Evolutionary conservation across 2,888 invertebrate genomes (phyloP).

Genomic region (Ectropis crepuscularia): DNA sequence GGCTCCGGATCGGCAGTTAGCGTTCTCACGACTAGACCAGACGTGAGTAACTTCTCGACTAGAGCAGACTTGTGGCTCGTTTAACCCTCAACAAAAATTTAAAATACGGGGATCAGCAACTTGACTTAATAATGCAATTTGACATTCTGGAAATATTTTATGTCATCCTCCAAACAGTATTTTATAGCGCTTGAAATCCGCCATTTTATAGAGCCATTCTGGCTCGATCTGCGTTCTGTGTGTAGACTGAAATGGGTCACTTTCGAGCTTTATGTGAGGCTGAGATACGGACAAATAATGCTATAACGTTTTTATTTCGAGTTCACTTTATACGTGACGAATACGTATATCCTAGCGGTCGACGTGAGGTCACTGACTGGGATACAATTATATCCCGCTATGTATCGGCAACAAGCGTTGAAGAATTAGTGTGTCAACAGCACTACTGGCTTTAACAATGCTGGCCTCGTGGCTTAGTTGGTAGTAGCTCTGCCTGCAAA

Average conservation of each 20-base stretch:
- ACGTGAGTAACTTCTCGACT: too few species aligned
- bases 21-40: too few species aligned
- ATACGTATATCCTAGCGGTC: conserved; percentile 13
- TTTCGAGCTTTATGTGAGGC: conserved; percentile 51
- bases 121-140: too few species aligned
- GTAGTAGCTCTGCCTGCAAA: too few species aligned
- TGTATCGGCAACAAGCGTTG: too few species aligned
- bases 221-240: conserved; percentile 12
- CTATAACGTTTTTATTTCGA: conserved; percentile 49
- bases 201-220: conserved; percentile 26
- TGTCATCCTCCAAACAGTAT: neutral
- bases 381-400: neutral
- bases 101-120: too few species aligned
- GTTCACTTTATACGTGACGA: conserved; percentile 27
- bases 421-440: too few species aligned
- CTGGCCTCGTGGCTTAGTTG: too few species aligned
- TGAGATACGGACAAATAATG: conserved; percentile 52
- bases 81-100: too few species aligned
- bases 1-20: too few species aligned
- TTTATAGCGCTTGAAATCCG: conserved; percentile 1
- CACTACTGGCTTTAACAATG: too few species aligned
- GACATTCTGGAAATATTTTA: neutral
- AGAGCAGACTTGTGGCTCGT: too few species aligned
- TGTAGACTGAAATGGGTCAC: conserved; percentile 49
- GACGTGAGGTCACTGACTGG: neutral